Percentiles rank a stretch among this genome's conserved stretches.
These are phyloP conservation scores for Encarsia formosa DNA, from an alignment of 2,888 invertebrate species.

Conservation along the genomic window DNA sequence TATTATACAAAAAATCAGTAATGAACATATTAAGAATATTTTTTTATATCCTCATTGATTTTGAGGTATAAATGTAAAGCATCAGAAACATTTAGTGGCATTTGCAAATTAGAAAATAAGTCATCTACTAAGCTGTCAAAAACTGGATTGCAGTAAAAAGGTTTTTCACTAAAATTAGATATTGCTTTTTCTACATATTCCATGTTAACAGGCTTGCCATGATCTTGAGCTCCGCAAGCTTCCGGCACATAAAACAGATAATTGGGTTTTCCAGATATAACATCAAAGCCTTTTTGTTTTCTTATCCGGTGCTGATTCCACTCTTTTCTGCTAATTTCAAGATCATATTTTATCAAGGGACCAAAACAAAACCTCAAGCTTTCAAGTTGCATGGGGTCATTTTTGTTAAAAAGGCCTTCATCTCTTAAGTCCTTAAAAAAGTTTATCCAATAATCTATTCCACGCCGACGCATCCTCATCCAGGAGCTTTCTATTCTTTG, in stretches of 20 bases:
- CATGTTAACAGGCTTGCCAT: not conserved
- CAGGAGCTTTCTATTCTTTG: constrained; percentile 16
- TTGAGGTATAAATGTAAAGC: too few relatives aligned
- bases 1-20: too few relatives aligned
- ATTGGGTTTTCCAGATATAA: constrained; percentile 11
- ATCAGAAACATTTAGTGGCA: too few relatives aligned
- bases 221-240: not conserved
- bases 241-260: constrained; percentile 13
- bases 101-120: too few relatives aligned
- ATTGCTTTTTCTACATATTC: not conserved
- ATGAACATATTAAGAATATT: too few relatives aligned
- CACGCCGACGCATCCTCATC: constrained; percentile 6
- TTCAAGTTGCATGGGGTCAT: constrained; percentile 7
- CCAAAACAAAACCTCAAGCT: constrained; percentile 18
- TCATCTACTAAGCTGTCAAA: too few relatives aligned
- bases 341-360: constrained; percentile 11
- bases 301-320: constrained; percentile 20
- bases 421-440: constrained; percentile 15
- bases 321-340: constrained; percentile 6
- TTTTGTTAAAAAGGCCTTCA: not conserved
- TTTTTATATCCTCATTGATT: too few relatives aligned
- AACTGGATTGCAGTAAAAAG: not conserved
- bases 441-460: constrained; percentile 13
- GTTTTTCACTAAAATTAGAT: not conserved
- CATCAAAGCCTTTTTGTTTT: constrained; percentile 6